Conservation (phyloP, 2,797 vertebrate species). For the Sebastes kiyomatsui region DNA sequence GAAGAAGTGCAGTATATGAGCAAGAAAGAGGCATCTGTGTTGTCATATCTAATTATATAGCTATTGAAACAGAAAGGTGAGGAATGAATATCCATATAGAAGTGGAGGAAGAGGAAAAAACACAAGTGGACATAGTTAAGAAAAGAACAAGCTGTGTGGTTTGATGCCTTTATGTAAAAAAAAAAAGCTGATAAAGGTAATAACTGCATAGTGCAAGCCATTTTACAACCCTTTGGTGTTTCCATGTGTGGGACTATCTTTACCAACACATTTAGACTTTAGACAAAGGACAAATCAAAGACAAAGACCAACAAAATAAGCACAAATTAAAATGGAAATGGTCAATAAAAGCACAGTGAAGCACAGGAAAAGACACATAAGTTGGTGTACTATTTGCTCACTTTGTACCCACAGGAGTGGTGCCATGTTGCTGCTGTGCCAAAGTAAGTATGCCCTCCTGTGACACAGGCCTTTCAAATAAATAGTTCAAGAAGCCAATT, state of each 20-base stretch:
- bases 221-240: not conserved
- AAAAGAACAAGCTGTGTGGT: too few relatives aligned
- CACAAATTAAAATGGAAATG: not conserved
- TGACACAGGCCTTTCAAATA: conserved; percentile 35
- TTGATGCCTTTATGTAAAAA: too few relatives aligned
- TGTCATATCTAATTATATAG: not conserved
- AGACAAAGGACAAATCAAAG: not conserved
- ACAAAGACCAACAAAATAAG: not conserved
- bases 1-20: not conserved
- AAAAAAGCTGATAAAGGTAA: not conserved
- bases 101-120: not conserved
- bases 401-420: not conserved
- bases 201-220: not conserved
- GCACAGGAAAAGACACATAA: not conserved
- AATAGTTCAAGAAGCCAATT: conserved; percentile 42
- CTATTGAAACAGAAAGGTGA: not conserved
- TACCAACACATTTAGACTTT: not conserved
- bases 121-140: too few relatives aligned
- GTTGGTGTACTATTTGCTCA: not conserved
- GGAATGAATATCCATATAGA: not conserved
- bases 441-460: conserved; percentile 53
- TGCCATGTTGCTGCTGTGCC: conserved; percentile 32
- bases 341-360: not conserved
- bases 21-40: not conserved
- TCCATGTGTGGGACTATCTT: not conserved